These are phyloP conservation scores for Cryptotermes secundus DNA, from an alignment of 1,140 invertebrate genomes.

Conservation along the genomic window DNA sequence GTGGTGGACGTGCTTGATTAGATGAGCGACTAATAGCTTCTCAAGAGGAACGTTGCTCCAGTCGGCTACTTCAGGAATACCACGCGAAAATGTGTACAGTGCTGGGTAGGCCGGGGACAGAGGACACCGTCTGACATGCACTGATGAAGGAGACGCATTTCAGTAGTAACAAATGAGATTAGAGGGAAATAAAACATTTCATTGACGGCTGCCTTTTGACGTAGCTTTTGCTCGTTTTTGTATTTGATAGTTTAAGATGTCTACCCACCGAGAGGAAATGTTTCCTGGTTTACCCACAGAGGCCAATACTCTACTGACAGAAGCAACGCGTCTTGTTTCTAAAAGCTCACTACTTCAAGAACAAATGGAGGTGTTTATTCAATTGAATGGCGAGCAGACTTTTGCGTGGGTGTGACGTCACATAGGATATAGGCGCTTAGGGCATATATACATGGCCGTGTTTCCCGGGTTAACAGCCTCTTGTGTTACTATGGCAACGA, in stretches of 20 bases:
- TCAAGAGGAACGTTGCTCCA: too few species aligned
- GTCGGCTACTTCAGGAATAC: too few species aligned
- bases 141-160: too few species aligned
- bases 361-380: background rate
- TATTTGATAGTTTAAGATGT: background rate
- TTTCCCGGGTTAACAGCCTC: conserved; percentile 28
- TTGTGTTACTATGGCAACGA: conserved; percentile 30
- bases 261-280: background rate
- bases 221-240: background rate
- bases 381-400: background rate
- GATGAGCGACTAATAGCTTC: too few species aligned
- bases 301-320: background rate
- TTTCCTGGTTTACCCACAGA: background rate
- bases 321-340: background rate
- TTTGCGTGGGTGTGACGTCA: conserved; percentile 6
- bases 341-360: background rate
- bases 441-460: background rate
- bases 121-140: too few species aligned
- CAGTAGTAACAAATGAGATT: too few species aligned
- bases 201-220: background rate
- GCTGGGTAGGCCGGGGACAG: too few species aligned
- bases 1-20: too few species aligned
- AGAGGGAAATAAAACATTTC: background rate
- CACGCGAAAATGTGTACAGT: too few species aligned
- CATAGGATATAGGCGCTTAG: background rate